Evolutionary conservation across 2,797 vertebrate genomes (phyloP), one percentile per base, ranked within the genome.

Genomic region (Danionella dracula): DNA sequence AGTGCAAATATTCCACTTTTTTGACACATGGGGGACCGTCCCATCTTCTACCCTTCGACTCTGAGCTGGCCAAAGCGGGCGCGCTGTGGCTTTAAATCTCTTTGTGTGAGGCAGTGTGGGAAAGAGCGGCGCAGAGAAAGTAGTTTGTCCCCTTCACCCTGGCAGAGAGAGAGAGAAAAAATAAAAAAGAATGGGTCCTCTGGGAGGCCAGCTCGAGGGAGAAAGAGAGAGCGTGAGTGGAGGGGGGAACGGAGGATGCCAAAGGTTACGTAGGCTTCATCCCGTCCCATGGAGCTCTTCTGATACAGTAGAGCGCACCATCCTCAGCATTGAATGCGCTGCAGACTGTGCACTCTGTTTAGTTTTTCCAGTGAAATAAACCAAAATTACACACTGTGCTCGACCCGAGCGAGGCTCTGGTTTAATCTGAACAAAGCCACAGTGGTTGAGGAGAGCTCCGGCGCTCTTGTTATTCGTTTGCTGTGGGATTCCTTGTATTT

Each of bases 71-170:
- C 73, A 59, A 42, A 37, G 35, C 12, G 35, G 42, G 16, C 59
- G 40, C 44, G 7, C 74, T 70, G 72, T 73, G 41, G n/a, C 77
- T 76, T 78, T 79, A 79, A 76, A 61, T 48, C 41, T 38, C 32
- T 73, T 74, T 78, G 77, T 76, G 41, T 50, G 1, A 37, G 63
- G 8, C 23, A 61, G 65, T 76, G 76, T 75, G 75, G 70, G 79
- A 79, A 76, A 73, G 70, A 59, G 66, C 32, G 46, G 63, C 65
- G 65, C 58, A 68, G 70, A 66, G 66, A 70, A 66, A 74, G 70
- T 64, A 66, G 68, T 56, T 73, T 68, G 75, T 78, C 71, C 74
- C 66, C 71, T 62, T 75, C 71, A 80, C 72, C 44, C 68, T 71
- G 66, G 62, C 75, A 45, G 66, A 57, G 32, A 70, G 35, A 69